Base-by-base conservation (phyloP, 2,888 invertebrate genomes). In the Acleris sparsana region DNA sequence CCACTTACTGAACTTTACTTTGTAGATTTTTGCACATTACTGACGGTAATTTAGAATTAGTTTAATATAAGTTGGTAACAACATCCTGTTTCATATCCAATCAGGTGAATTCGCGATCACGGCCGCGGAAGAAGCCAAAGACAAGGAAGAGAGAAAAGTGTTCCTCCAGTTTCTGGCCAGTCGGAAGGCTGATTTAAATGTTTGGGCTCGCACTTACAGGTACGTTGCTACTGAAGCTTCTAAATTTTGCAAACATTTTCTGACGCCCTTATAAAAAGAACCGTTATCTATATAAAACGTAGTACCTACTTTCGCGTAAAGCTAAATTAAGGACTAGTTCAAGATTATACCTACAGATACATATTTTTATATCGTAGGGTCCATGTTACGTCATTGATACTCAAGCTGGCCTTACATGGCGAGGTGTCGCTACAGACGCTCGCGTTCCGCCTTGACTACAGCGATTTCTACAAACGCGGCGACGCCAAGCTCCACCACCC, bases 401-500 rank as follows among this genome's bases (percentile, higher is more conserved):
- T 97, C 57, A 95, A 97, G 86, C 93, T 99, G 20, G 96, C 97
- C 18, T 94, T 95, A 1, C 97, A 97, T 79, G 93, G 95, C 60
- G 97, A 99, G 86, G 95, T 96, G 71, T 97, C 97, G 73, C 93
- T 99, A 17, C 97, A 98, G 79, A 95, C 97, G 74, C 94, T 99
- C 67, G 98, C 98, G 71, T 97, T 97, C 80, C 95, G 99, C 3
- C 93, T 99, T 64, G 98, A 99, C 90, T 99, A 99, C 87, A 99
- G 98, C 86, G 97, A 98, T 84, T 97, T 97, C 88, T 99, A 99
- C 91, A 97, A 97, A 82, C 95, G 96, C 69, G 94, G 95, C 68
- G 96, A 97, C 82, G 94, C 95, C 71, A 94, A 96, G 75, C 93
- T 97, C 62, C 95, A 96, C 68, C 95, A 94, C 68, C 94, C 94